These are phyloP conservation scores for Ptiloglossa arizonensis DNA, from an alignment of 1,140 invertebrate species.

Conservation along the genomic window DNA sequence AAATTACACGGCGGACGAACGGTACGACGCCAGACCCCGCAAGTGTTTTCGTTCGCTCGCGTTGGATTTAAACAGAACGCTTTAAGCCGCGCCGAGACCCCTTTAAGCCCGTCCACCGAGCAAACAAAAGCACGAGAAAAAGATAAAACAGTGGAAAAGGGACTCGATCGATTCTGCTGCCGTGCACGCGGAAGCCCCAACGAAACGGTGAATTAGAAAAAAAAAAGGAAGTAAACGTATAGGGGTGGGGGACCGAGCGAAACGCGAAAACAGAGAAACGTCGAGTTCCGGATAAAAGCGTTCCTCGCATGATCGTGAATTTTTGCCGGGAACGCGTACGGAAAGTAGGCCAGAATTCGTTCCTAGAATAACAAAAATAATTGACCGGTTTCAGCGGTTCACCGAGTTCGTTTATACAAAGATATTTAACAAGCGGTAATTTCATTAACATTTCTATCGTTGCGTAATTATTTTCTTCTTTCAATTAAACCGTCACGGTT, in stretches of 20 bases:
- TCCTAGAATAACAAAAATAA: no score
- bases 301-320: conserved; percentile 49
- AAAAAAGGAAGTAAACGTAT: background rate
- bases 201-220: conserved; percentile 24
- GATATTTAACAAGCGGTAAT: no score
- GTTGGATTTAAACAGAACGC: conserved; percentile 43
- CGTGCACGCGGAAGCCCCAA: background rate
- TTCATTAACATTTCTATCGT: no score
- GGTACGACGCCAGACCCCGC: conserved; percentile 4
- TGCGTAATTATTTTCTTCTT: no score
- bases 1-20: conserved; percentile 7
- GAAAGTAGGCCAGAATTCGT: no score
- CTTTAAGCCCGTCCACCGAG: conserved; percentile 32
- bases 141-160: conserved; percentile 9
- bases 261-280: background rate
- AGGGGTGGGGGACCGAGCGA: background rate
- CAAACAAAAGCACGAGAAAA: conserved; percentile 1
- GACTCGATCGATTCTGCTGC: conserved; percentile 12
- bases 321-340: conserved; percentile 21
- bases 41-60: conserved; percentile 46
- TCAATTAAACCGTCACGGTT: no score
- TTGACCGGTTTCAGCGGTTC: no score
- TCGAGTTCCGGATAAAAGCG: conserved; percentile 45
- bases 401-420: no score
- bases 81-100: conserved; percentile 36